Percentiles rank a stretch among this genome's conserved stretches.
phyloP scores from a whole-genome alignment of 2,113 vertebrate species.

The Passer domesticus region DNA sequence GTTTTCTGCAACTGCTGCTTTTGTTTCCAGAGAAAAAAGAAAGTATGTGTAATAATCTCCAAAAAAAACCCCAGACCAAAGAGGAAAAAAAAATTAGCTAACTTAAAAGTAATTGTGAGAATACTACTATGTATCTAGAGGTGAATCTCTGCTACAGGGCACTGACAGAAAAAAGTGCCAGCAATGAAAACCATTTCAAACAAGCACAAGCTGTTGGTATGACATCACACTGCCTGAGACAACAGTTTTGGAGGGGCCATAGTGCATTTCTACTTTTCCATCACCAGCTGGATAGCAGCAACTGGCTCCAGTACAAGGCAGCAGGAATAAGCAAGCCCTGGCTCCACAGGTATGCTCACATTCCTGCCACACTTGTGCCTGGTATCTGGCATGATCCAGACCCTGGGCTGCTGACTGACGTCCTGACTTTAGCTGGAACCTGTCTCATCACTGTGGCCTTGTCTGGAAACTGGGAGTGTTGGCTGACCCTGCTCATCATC shows the following conservation, averaged over 20 bases:
- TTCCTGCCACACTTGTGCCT: not conserved
- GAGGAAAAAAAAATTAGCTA: not conserved
- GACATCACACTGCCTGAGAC: fast-evolving
- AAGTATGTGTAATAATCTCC: not conserved
- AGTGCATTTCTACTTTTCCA: not conserved
- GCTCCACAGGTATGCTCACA: not conserved
- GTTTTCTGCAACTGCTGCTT: not conserved
- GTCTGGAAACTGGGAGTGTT: not conserved
- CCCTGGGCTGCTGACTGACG: not conserved
- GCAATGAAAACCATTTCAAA: not conserved
- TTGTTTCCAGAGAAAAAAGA: not conserved
- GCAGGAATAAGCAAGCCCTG: not conserved
- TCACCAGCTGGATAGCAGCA: not conserved
- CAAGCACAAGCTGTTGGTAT: not conserved
- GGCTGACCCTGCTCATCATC: not conserved
- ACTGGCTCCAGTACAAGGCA: not conserved
- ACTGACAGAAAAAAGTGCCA: fast-evolving
- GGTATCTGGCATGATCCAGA: not conserved
- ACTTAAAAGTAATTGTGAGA: not conserved
- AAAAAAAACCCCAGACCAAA: not conserved
- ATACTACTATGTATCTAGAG: not conserved
- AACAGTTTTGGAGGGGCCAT: not conserved
- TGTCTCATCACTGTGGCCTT: not conserved
- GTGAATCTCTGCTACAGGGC: not conserved
- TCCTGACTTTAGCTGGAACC: not conserved